A percentile compares a stretch with the other conserved stretches of the same genome.
Evolutionary conservation across 2,888 invertebrate genomes (phyloP).

Genomic region (Slavum lentiscoides): DNA sequence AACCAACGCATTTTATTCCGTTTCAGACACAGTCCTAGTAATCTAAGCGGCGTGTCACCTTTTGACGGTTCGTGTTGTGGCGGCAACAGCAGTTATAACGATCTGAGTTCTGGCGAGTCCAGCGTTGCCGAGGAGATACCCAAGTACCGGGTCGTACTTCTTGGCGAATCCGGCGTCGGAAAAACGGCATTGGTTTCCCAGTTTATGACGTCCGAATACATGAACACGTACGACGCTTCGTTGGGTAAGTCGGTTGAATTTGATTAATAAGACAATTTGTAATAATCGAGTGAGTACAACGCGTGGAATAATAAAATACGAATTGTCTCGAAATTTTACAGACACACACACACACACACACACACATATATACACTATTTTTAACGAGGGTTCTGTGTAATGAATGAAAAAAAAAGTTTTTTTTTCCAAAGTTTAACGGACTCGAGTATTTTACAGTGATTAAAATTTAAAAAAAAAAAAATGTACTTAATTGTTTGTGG

Average conservation of each 20-base stretch:
- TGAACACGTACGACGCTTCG: constrained; percentile 92
- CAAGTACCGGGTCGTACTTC: constrained; percentile 64
- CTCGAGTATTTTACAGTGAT: no score
- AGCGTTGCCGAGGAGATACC: constrained; percentile 68
- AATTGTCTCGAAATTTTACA: no score
- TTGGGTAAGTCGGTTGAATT: constrained; percentile 68
- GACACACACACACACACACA: no score
- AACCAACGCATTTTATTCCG: neutral
- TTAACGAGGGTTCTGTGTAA: no score
- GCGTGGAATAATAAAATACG: no score
- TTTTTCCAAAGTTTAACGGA: no score
- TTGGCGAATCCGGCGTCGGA: constrained; percentile 80
- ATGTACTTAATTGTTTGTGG: no score
- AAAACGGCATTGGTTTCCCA: constrained; percentile 89
- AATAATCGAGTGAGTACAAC: no score
- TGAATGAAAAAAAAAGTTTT: no score
- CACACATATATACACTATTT: no score
- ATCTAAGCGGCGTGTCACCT: constrained; percentile 71
- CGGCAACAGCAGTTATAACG: constrained; percentile 69
- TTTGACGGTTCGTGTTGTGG: constrained; percentile 87
- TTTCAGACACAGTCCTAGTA: constrained; percentile 63
- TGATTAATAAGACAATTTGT: no score
- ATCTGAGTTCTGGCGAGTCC: constrained; percentile 69
- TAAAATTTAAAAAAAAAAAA: no score
- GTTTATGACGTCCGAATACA: constrained; percentile 93